These are phyloP conservation scores for Epirrhoe alternata DNA, from an alignment of 2,888 invertebrate genomes.

Conservation along the genomic window DNA sequence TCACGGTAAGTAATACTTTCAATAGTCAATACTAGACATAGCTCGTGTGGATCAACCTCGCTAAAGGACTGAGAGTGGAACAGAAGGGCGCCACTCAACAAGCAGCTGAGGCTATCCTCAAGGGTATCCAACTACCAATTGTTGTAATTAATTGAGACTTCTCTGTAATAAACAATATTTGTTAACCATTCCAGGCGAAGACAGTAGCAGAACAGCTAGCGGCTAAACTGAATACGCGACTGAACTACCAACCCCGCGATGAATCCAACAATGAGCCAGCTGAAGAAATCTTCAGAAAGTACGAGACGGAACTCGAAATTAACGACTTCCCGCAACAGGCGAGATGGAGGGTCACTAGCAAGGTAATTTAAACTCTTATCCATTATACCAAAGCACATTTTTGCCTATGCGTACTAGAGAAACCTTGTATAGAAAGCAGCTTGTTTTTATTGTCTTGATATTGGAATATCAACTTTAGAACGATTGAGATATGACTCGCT, in stretches of 20 bases:
- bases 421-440: background rate
- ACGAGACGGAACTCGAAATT: constrained; percentile 99
- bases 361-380: constrained; percentile 78
- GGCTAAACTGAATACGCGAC: constrained; percentile 97
- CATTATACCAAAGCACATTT: background rate
- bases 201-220: constrained; percentile 99
- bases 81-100: too few species aligned
- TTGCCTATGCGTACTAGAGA: background rate
- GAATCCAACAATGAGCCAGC: constrained; percentile 85
- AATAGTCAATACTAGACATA: too few species aligned
- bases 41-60: too few species aligned
- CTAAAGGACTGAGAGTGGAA: too few species aligned
- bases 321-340: constrained; percentile 99
- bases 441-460: constrained; percentile 5
- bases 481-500: background rate
- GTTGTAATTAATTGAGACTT: too few species aligned
- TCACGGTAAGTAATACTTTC: constrained; percentile 84
- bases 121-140: too few species aligned
- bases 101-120: too few species aligned
- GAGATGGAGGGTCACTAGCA: constrained; percentile 98
- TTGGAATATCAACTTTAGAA: constrained; percentile 1
- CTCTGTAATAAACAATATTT: background rate
- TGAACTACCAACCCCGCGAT: constrained; percentile 98
- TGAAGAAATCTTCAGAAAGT: constrained; percentile 93
- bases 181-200: constrained; percentile 87